Percentiles rank a stretch among this genome's conserved stretches.
Evolutionary conservation across 2,113 vertebrate genomes (phyloP).

Genomic region (Numenius arquata): DNA sequence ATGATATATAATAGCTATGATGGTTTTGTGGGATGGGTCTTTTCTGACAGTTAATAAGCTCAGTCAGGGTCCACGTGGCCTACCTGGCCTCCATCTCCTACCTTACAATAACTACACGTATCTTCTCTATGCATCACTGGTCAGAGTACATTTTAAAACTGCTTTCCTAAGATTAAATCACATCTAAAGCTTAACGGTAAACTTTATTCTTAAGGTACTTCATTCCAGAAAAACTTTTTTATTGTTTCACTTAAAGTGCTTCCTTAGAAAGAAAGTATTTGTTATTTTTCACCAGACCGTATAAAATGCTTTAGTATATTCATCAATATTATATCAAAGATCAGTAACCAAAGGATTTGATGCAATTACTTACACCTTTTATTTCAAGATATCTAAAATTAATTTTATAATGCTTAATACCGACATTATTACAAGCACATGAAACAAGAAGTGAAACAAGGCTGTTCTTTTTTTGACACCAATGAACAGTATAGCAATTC

Average conservation of each 20-base stretch:
- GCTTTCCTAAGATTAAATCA: not conserved
- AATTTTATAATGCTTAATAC: not conserved
- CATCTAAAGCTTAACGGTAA: not conserved
- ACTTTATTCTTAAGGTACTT: not conserved
- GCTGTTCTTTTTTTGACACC: not conserved
- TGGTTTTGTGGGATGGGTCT: not conserved
- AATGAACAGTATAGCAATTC: not conserved
- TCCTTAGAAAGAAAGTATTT: not conserved
- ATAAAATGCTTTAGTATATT: not conserved
- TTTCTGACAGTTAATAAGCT: not conserved
- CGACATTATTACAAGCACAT: not conserved
- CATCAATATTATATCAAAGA: not conserved
- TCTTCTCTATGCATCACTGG: not conserved
- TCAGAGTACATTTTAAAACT: not conserved
- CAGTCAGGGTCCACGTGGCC: accelerated
- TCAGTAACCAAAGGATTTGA: not conserved
- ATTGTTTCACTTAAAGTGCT: not conserved
- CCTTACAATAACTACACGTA: not conserved
- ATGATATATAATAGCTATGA: not conserved
- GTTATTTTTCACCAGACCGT: not conserved
- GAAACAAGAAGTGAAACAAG: not conserved
- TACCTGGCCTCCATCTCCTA: not conserved
- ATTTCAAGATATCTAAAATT: not conserved
- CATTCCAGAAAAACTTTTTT: not conserved
- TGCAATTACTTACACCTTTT: not conserved